These are phyloP conservation scores for Ophioninae sp. DNA, from an alignment of 2,888 invertebrate species.

Conservation along the genomic window DNA sequence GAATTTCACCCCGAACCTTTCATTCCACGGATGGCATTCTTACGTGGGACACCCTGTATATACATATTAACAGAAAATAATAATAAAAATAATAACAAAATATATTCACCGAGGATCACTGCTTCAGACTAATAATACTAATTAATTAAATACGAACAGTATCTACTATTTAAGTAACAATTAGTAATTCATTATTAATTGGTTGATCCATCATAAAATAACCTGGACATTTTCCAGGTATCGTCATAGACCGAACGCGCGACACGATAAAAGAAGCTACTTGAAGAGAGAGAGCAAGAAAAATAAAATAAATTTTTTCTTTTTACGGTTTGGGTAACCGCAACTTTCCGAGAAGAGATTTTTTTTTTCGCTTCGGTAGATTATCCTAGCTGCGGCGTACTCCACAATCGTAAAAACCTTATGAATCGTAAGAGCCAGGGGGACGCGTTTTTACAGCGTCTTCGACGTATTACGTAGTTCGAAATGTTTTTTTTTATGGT, in stretches of 20 bases:
- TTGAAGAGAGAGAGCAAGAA: not conserved
- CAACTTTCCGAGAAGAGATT: slow-evolving; percentile 32
- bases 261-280: not conserved
- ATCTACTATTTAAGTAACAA: no score
- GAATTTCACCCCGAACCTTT: no score
- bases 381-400: slow-evolving; percentile 30
- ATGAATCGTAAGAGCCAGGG: not conserved
- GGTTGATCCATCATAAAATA: not conserved
- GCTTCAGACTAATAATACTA: no score
- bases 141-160: no score
- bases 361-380: slow-evolving; percentile 22
- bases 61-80: no score
- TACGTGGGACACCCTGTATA: no score
- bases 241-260: slow-evolving; percentile 2
- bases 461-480: slow-evolving; percentile 37
- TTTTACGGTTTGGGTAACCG: slow-evolving; percentile 44
- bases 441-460: slow-evolving; percentile 47
- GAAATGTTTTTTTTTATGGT: slow-evolving; percentile 43
- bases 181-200: not conserved
- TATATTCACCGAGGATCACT: no score
- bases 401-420: slow-evolving; percentile 11
- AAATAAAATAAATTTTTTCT: slow-evolving; percentile 2
- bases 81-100: no score
- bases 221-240: not conserved
- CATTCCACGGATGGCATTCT: no score